Evolutionary conservation across 1,140 invertebrate genomes (phyloP).

Genomic region (Cydia fagiglandana): DNA sequence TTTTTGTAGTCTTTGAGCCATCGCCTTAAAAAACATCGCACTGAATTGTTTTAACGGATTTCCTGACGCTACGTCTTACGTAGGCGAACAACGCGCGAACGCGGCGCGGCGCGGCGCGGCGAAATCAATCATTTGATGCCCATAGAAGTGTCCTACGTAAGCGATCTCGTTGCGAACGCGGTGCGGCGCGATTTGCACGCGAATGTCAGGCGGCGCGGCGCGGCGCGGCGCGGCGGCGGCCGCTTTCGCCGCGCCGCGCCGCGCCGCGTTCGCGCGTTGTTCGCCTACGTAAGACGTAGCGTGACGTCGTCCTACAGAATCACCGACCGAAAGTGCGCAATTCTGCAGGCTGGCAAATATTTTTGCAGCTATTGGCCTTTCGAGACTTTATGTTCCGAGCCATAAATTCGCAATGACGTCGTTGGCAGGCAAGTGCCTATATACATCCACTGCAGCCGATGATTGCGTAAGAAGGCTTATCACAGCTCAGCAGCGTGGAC

Average conservation of each 20-base stretch:
- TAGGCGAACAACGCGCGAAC: no score
- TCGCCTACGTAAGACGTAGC: no score
- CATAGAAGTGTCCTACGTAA: no score
- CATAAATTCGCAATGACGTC: slow-evolving; percentile 35
- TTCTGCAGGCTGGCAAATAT: background rate
- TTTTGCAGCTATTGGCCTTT: slow-evolving; percentile 27
- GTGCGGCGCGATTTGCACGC: no score
- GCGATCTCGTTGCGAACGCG: no score
- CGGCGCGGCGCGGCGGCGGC: no score
- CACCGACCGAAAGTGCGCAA: background rate
- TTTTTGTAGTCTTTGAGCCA: slow-evolving; percentile 1
- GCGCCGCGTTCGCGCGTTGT: no score
- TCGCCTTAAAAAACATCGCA: background rate
- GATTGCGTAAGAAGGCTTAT: slow-evolving; percentile 71
- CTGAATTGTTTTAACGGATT: slow-evolving; percentile 1
- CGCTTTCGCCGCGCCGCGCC: no score
- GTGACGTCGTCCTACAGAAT: background rate
- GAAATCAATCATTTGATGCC: no score
- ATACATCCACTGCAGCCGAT: slow-evolving; percentile 37
- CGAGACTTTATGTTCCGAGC: slow-evolving; percentile 17
- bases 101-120: no score
- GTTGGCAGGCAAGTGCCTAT: slow-evolving; percentile 41
- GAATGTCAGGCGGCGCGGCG: no score
- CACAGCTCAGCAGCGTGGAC: slow-evolving; percentile 48
- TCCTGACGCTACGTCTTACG: background rate